A percentile compares a stretch with the other conserved stretches of the same genome.
phyloP scores from a whole-genome alignment of 2,797 vertebrate genomes.

The Chromis chromis region DNA sequence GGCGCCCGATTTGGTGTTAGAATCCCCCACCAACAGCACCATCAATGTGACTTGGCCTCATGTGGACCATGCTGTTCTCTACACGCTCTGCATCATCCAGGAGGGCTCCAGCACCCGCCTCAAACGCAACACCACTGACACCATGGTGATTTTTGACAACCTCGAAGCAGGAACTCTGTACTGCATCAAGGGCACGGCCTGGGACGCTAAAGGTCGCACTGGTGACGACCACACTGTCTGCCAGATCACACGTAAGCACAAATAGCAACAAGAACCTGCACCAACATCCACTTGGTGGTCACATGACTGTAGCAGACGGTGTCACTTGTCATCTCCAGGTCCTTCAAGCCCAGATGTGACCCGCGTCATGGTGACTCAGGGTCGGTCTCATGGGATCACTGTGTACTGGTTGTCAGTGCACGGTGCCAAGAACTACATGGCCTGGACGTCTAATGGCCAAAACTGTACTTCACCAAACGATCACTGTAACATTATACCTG shows the following conservation, averaged over 20 bases:
- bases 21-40: conserved; percentile 82
- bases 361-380: conserved; percentile 71
- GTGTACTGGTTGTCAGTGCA: conserved; percentile 84
- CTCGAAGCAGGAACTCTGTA: conserved; percentile 89
- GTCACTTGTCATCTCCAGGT: conserved; percentile 76
- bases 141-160: conserved; percentile 77
- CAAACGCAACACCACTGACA: conserved; percentile 87
- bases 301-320: too few relatives aligned
- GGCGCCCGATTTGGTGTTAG: conserved; percentile 83
- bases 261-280: background rate
- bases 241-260: conserved; percentile 92
- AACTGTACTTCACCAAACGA: conserved; percentile 77
- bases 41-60: conserved; percentile 87
- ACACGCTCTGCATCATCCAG: conserved; percentile 87
- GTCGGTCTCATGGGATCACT: conserved; percentile 75
- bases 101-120: conserved; percentile 83
- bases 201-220: conserved; percentile 85
- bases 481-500: conserved; percentile 83
- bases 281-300: background rate
- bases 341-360: conserved; percentile 83
- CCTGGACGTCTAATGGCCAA: conserved; percentile 73
- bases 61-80: conserved; percentile 85
- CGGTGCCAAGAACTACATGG: conserved; percentile 85
- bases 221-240: conserved; percentile 88
- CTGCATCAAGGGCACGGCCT: conserved; percentile 89